Evolutionary conservation across 2,113 vertebrate species (phyloP).

Genomic region (Alligator mississippiensis): DNA sequence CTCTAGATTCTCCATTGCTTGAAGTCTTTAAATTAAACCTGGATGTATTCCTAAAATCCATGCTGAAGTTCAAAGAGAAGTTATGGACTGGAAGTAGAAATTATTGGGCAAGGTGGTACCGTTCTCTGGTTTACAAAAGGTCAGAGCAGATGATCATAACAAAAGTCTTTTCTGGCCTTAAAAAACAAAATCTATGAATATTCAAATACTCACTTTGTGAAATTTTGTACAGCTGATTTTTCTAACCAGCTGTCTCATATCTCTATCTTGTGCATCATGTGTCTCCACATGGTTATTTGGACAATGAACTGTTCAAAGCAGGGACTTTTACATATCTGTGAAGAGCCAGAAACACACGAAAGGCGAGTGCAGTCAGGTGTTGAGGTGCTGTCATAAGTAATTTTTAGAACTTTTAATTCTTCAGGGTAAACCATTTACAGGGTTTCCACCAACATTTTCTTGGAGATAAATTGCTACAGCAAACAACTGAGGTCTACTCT

Average conservation of each 20-base stretch:
- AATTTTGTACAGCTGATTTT: not conserved
- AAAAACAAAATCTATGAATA: not conserved
- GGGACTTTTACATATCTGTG: not conserved
- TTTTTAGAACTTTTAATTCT: not conserved
- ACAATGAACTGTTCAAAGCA: not conserved
- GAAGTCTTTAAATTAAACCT: not conserved
- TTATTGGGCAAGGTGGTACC: not conserved
- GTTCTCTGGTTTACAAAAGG: not conserved
- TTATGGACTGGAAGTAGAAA: rapidly evolving
- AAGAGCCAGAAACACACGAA: not conserved
- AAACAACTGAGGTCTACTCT: not conserved
- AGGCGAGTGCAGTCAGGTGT: not conserved
- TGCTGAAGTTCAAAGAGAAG: not conserved
- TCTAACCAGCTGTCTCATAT: rapidly evolving
- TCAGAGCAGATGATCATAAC: not conserved
- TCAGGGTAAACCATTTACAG: not conserved
- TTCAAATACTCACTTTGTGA: not conserved
- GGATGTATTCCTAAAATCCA: not conserved
- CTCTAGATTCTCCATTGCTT: conserved; percentile 10
- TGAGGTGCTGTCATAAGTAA: not conserved
- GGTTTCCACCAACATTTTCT: not conserved
- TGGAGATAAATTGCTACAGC: not conserved
- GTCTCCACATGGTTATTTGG: not conserved
- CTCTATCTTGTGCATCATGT: not conserved
- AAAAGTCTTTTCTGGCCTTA: not conserved